These are phyloP conservation scores for Halocynthia aurantium DNA, from an alignment of 23 tunicate species.

Conservation along the genomic window DNA sequence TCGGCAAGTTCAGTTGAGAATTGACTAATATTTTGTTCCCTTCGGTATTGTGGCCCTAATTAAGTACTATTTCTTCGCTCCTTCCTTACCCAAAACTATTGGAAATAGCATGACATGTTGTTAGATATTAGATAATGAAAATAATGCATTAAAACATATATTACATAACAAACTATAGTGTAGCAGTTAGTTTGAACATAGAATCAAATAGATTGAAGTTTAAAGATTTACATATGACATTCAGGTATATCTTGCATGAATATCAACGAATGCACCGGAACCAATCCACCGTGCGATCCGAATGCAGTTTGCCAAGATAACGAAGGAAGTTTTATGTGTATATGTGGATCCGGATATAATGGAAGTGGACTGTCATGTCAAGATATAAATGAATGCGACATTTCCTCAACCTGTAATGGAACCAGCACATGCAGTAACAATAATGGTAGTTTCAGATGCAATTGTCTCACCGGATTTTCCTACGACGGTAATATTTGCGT, in stretches of 20 bases:
- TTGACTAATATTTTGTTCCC: too few species aligned
- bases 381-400: slow-evolving; percentile 28
- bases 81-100: too few species aligned
- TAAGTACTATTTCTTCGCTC: too few species aligned
- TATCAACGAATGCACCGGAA: slow-evolving; percentile 7
- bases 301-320: slow-evolving; percentile 1
- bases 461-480: slow-evolving; percentile 5
- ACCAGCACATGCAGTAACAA: slow-evolving; percentile 8
- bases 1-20: too few species aligned
- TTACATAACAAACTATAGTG: too few species aligned
- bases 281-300: neutral
- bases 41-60: too few species aligned
- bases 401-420: neutral
- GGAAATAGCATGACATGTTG: too few species aligned
- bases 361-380: slow-evolving; percentile 2
- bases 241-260: slow-evolving; percentile 2
- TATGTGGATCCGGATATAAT: slow-evolving; percentile 7
- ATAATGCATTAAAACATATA: too few species aligned
- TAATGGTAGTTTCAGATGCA: slow-evolving; percentile 15
- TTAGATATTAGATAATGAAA: too few species aligned
- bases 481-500: slow-evolving; percentile 14
- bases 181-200: too few species aligned
- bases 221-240: too few species aligned
- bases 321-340: neutral
- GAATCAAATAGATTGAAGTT: too few species aligned